phyloP scores from a whole-genome alignment of 53 echinoderm and acorn worm genomes.

The Patiria pectinifera region DNA sequence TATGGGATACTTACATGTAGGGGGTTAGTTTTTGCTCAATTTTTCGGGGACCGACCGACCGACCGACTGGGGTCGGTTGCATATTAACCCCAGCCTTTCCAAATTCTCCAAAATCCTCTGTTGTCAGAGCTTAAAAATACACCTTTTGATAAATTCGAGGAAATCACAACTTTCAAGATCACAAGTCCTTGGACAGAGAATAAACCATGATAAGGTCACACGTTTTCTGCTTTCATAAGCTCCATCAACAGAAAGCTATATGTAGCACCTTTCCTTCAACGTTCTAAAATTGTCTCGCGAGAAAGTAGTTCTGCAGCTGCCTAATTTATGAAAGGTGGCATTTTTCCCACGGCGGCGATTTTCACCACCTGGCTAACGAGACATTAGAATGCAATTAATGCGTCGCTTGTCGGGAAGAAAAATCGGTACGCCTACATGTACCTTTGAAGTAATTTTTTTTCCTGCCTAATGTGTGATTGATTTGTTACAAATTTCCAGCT shows the following conservation, averaged over 20 bases:
- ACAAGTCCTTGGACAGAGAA: background rate
- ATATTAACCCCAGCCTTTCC: background rate
- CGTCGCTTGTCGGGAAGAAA: background rate
- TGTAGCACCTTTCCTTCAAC: background rate
- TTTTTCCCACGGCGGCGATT: background rate
- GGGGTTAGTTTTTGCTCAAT: no score
- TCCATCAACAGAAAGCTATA: background rate
- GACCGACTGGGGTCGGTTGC: no score
- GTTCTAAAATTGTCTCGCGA: background rate
- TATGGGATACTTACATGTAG: no score
- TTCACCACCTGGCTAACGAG: constrained; percentile 22
- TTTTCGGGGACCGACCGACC: no score
- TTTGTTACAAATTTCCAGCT: no score
- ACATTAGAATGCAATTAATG: background rate
- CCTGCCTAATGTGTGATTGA: no score
- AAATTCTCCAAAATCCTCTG: background rate
- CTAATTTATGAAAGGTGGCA: constrained; percentile 5
- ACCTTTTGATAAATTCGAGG: background rate
- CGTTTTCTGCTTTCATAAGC: background rate
- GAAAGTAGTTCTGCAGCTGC: background rate
- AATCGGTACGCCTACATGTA: background rate
- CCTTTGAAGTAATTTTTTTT: background rate
- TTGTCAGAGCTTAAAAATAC: background rate
- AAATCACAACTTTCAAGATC: background rate
- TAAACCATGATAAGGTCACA: background rate